Percentiles rank a stretch among this genome's conserved stretches.
These are phyloP conservation scores for Rhinoraja longicauda DNA, from an alignment of 2,797 vertebrate species.

Conservation along the genomic window DNA sequence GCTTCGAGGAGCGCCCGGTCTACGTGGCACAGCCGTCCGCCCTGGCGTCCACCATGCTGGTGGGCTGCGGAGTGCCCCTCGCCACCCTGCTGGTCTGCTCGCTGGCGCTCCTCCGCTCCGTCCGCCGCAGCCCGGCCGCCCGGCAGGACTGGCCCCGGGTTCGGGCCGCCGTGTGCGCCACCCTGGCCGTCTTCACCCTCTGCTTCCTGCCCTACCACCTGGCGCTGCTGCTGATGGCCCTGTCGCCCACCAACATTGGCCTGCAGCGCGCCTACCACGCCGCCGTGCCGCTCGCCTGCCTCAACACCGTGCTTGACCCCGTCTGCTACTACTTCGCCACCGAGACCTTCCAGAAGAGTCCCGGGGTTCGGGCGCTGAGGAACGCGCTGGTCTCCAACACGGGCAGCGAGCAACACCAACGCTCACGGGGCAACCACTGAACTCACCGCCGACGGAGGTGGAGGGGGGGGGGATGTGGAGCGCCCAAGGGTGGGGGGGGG, in stretches of 20 bases:
- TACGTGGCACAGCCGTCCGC: constrained; percentile 42
- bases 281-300: constrained; percentile 55
- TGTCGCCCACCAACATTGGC: constrained; percentile 34
- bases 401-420: constrained; percentile 44
- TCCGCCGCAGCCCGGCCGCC: constrained; percentile 51
- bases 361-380: constrained; percentile 42
- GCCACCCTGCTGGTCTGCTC: constrained; percentile 55
- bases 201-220: constrained; percentile 64
- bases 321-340: constrained; percentile 63
- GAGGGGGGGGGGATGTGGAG: no score
- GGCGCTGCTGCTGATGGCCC: constrained; percentile 41
- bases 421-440: constrained; percentile 41
- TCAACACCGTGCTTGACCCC: constrained; percentile 61
- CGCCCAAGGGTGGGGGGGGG: no score
- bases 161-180: constrained; percentile 53
- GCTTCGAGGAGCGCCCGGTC: constrained; percentile 50
- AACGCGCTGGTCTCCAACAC: constrained; percentile 40
- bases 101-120: constrained; percentile 50
- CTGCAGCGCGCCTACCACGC: constrained; percentile 41
- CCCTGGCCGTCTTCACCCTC: constrained; percentile 55
- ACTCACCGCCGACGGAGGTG: no score
- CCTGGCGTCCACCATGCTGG: constrained; percentile 45
- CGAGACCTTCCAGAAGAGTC: constrained; percentile 55
- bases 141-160: constrained; percentile 56
- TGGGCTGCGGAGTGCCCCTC: constrained; percentile 57